Conservation (phyloP, 2,113 vertebrate species). For the Mirza zaza region DNA sequence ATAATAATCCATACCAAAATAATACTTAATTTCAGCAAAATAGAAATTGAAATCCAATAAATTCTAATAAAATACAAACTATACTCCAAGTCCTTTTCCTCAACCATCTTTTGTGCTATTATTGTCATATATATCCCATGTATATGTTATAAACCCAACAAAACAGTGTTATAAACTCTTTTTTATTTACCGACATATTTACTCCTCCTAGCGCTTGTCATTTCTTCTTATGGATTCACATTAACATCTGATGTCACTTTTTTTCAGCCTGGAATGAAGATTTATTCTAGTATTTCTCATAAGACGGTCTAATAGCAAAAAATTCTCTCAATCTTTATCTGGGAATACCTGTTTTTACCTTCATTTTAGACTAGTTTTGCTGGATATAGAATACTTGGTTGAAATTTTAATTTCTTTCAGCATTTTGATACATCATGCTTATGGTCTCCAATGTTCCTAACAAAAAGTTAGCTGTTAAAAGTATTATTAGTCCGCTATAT, state of each 20-base stretch:
- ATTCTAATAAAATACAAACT: not conserved
- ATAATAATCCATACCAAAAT: not conserved
- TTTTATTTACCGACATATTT: not conserved
- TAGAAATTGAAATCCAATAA: not conserved
- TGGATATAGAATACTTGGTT: not conserved
- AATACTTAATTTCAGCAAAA: constrained; percentile 30
- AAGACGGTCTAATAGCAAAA: not conserved
- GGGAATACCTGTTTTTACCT: not conserved
- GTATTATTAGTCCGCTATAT: not conserved
- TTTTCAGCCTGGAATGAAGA: not conserved
- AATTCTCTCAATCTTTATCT: not conserved
- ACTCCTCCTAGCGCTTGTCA: not conserved
- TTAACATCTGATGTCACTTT: not conserved
- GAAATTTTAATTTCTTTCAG: not conserved
- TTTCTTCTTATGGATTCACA: not conserved
- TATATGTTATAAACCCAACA: not conserved
- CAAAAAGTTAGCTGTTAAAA: not conserved
- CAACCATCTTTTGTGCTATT: not conserved
- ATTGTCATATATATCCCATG: not conserved
- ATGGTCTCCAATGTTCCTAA: not conserved
- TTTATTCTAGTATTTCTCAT: not conserved
- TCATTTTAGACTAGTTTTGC: not conserved
- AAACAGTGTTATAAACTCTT: not conserved
- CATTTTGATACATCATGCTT: not conserved
- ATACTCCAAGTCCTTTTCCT: not conserved